Conservation (phyloP, 2,113 vertebrate genomes). For the Bungarus multicinctus region DNA sequence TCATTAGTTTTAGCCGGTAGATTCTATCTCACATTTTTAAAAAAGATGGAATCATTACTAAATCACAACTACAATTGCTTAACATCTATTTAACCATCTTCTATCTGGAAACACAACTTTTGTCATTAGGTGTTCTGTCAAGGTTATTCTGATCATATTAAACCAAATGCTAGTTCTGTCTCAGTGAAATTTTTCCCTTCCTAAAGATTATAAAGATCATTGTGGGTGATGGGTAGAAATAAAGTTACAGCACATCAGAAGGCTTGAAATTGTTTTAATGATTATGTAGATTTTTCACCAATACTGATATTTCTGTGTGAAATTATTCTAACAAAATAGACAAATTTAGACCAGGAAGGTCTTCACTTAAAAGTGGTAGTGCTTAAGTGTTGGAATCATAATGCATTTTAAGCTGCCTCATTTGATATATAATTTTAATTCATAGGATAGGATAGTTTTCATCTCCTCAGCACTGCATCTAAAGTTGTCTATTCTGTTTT, state of each 20-base stretch:
- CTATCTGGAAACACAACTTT: conserved; percentile 62
- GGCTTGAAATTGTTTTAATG: conserved; percentile 49
- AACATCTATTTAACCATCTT: conserved; percentile 52
- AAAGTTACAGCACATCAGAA: conserved; percentile 41
- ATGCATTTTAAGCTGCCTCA: background rate
- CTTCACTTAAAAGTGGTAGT: background rate
- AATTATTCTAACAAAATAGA: background rate
- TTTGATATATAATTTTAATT: background rate
- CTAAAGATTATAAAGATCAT: conserved; percentile 42
- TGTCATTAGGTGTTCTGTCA: conserved; percentile 20
- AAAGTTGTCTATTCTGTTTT: background rate
- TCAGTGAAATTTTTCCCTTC: conserved; percentile 43
- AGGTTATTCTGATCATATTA: conserved; percentile 54
- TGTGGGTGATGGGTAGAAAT: conserved; percentile 42
- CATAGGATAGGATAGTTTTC: background rate
- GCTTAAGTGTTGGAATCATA: background rate
- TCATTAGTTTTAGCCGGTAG: conserved; percentile 96
- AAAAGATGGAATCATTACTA: conserved; percentile 73
- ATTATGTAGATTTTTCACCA: conserved; percentile 47
- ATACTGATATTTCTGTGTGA: conserved; percentile 37
- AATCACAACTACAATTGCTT: conserved; percentile 63
- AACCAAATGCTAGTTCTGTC: conserved; percentile 11
- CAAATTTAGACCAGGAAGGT: conserved; percentile 9
- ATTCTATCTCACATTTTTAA: conserved; percentile 79
- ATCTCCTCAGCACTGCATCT: background rate